Evolutionary conservation across 1,140 invertebrate species (phyloP), one percentile per base, ranked within the genome.

Genomic region (Medauroidea extradentata): DNA sequence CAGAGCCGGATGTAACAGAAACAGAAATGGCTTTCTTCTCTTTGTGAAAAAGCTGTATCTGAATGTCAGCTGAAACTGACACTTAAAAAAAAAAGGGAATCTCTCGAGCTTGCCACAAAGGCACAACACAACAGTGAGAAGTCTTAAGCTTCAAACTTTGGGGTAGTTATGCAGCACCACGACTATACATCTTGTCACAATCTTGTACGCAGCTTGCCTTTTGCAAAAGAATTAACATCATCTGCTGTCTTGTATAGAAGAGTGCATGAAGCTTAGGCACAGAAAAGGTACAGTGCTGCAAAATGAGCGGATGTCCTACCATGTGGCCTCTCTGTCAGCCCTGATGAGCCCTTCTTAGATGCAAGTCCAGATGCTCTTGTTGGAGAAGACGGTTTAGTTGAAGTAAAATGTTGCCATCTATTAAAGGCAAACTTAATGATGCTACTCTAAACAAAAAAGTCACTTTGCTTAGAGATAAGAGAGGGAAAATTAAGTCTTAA

Each of bases 301-400:
- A 52, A 52, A 27, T 5, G 50, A 4, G 29, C n/a, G n/a, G 16
- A 38, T 8, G 50, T 52, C 9, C 4, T 4, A 9, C 21, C 21
- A 21, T 52, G 50, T 52, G 50, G 50, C 21, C 34, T 52, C 4
- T 60, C 54, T 39, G 34, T 60, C 7, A 29, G n/a, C 8, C 2
- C 16, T 42, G 55, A 60, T 16, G 9, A 4, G 2, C 56, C 56
- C 16, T 60, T 2, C 41, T 29, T 69, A 39, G 68, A 49, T n/a
- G 65, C 64, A 41, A 63, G 62, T 16, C 64, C 65, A 7, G 64
- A 69, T 61, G 62, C 65, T 3, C 38, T 69, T 5, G 60, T 69
- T 13, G 60, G 54, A 27, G 43, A 60, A 8, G 55, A 67, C 46
- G 49, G 56, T 11, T 63, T 1, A 62, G 14, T 67, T 0, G 65